Evolutionary conservation across 2,888 invertebrate genomes (phyloP).

Genomic region (Cataglyphis cursor): DNA sequence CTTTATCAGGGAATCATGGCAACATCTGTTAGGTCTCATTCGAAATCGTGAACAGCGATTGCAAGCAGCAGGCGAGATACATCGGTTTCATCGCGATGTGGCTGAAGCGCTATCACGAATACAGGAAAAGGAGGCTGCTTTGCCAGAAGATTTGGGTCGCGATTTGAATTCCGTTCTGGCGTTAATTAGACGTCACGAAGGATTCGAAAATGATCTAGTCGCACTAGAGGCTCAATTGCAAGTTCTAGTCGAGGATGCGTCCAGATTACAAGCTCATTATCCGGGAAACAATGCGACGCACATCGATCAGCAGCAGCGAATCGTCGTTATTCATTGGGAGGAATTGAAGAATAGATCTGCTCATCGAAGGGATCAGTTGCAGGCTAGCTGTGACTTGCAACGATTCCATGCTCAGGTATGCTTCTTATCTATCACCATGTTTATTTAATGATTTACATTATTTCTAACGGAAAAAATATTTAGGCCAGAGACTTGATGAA

Average conservation of each 20-base stretch:
- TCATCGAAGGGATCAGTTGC: conserved; percentile 92
- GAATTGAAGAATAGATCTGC: conserved; percentile 94
- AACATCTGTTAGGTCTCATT: conserved; percentile 94
- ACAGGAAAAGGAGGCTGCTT: conserved; percentile 95
- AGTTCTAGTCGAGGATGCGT: conserved; percentile 97
- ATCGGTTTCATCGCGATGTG: conserved; percentile 98
- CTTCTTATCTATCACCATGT: background rate
- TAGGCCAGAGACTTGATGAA: conserved; percentile 94
- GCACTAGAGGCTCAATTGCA: conserved; percentile 97
- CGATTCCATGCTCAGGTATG: conserved; percentile 93
- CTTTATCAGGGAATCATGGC: conserved; percentile 92
- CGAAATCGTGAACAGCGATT: conserved; percentile 95
- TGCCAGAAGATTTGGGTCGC: conserved; percentile 93
- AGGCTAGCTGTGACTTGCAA: conserved; percentile 96
- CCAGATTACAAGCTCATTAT: conserved; percentile 94
- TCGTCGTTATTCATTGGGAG: conserved; percentile 95
- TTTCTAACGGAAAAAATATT: conserved; percentile 29
- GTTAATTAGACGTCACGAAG: conserved; percentile 95
- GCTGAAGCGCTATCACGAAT: conserved; percentile 96
- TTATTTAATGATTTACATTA: background rate
- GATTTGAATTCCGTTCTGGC: conserved; percentile 95
- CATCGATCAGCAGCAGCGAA: conserved; percentile 94
- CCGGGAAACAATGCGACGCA: conserved; percentile 97
- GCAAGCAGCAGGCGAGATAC: conserved; percentile 98
- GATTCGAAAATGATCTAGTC: conserved; percentile 96